A percentile compares a stretch with the other conserved stretches of the same genome.
Conservation (phyloP, 23 tunicate genomes). For the Ciona savignyi region DNA sequence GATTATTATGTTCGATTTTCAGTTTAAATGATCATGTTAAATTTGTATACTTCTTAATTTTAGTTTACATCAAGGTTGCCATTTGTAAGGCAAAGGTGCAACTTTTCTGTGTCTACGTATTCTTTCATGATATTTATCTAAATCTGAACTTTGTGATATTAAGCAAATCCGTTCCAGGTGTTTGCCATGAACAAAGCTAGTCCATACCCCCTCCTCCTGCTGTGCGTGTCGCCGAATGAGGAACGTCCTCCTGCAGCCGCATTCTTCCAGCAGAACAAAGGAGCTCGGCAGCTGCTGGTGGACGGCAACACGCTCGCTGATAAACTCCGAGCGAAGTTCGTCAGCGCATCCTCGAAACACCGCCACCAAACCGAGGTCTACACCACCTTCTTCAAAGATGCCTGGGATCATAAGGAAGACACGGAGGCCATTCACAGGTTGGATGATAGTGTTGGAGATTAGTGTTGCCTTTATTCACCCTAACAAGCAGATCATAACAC, state of each 20-base stretch:
- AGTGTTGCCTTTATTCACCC: too few species aligned
- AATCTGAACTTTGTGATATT: too few species aligned
- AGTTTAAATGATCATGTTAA: too few species aligned
- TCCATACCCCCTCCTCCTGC: conserved; percentile 63
- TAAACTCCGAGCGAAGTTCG: conserved; percentile 53
- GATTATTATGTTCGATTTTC: too few species aligned
- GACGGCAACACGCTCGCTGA: conserved; percentile 86
- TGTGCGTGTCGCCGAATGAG: conserved; percentile 67
- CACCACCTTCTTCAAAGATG: conserved; percentile 86
- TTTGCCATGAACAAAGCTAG: conserved; percentile 83
- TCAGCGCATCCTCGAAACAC: conserved; percentile 66
- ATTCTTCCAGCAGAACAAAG: conserved; percentile 63
- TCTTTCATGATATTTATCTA: too few species aligned
- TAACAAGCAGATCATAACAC: too few species aligned
- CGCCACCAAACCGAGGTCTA: conserved; percentile 67
- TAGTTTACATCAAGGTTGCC: too few species aligned
- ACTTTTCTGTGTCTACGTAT: too few species aligned
- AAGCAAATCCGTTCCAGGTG: conserved; percentile 61
- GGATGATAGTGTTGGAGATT: too few species aligned
- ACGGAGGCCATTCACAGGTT: conserved; percentile 91
- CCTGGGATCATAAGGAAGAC: conserved; percentile 80
- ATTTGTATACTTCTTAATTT: too few species aligned
- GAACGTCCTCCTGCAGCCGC: conserved; percentile 47
- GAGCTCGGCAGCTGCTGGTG: conserved; percentile 36
- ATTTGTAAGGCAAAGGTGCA: too few species aligned